These are phyloP conservation scores for Drosophila guanche DNA, from an alignment of 1,140 invertebrate genomes.

Conservation along the genomic window DNA sequence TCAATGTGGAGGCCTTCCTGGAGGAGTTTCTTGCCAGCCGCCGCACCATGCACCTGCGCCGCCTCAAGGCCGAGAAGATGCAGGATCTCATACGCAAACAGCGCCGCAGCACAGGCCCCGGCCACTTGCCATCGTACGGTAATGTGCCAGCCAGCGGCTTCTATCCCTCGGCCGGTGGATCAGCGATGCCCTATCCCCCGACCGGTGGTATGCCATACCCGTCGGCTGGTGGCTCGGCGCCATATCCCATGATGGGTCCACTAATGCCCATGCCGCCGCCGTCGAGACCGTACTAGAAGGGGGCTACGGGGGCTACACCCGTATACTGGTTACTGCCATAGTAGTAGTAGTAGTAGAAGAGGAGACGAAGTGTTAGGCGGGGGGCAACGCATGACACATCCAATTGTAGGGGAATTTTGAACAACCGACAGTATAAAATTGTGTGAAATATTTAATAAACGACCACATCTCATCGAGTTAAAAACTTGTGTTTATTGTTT, in stretches of 20 bases:
- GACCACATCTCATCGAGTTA: conserved; percentile 28
- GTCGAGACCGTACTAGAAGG: conserved; percentile 57
- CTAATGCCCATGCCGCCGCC: conserved; percentile 86
- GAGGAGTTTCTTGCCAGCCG: conserved; percentile 89
- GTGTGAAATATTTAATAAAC: conserved; percentile 2
- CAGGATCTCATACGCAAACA: conserved; percentile 88
- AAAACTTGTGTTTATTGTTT: conserved; percentile 74
- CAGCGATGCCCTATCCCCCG: conserved; percentile 84
- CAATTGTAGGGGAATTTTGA: too few species aligned
- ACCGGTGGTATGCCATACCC: conserved; percentile 59
- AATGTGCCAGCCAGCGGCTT: conserved; percentile 60
- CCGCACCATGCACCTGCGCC: conserved; percentile 90
- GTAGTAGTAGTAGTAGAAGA: too few species aligned
- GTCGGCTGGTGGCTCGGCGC: conserved; percentile 38
- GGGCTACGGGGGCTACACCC: background rate
- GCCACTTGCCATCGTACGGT: conserved; percentile 50
- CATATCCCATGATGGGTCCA: conserved; percentile 85
- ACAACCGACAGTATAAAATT: background rate
- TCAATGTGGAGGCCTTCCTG: conserved; percentile 91
- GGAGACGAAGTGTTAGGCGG: too few species aligned
- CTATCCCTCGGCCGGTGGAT: conserved; percentile 45
- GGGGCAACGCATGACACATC: background rate
- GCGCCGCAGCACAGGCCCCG: conserved; percentile 53
- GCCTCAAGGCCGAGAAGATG: conserved; percentile 95
- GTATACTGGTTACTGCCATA: conserved; percentile 13